phyloP scores from a whole-genome alignment of 2,888 invertebrate genomes.

The Petrolisthes manimaculis region DNA sequence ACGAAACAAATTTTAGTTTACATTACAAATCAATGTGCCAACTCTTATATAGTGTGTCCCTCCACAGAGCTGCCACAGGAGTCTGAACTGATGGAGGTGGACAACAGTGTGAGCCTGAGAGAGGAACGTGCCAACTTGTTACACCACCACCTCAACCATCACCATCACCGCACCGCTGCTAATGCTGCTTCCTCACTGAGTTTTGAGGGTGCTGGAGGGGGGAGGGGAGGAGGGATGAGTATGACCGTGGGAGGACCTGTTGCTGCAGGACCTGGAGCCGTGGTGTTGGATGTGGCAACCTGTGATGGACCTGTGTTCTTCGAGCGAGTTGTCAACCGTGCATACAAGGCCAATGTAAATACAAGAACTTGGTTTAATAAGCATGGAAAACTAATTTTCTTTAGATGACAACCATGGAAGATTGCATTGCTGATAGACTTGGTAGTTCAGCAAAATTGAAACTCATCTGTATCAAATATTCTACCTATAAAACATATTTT shows the following conservation, averaged over 20 bases:
- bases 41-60: too few species aligned
- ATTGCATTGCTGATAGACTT: too few species aligned
- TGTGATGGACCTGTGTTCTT: constrained; percentile 92
- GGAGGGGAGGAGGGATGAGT: neutral
- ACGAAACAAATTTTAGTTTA: too few species aligned
- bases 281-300: constrained; percentile 83
- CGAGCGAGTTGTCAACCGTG: constrained; percentile 85
- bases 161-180: neutral
- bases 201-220: neutral
- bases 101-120: neutral
- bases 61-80: constrained; percentile 13
- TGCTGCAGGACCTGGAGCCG: constrained; percentile 6
- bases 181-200: neutral
- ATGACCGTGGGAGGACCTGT: neutral
- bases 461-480: too few species aligned
- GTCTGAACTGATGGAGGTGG: constrained; percentile 19
- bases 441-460: too few species aligned
- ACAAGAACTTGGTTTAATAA: too few species aligned
- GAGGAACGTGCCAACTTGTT: neutral
- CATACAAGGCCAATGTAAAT: constrained; percentile 75
- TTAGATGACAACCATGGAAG: too few species aligned
- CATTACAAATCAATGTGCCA: too few species aligned
- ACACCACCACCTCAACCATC: constrained; percentile 13
- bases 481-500: too few species aligned
- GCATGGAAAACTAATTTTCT: too few species aligned